Base-by-base conservation (phyloP, 2,113 vertebrate species). In the Triplophysa siluroides region DNA sequence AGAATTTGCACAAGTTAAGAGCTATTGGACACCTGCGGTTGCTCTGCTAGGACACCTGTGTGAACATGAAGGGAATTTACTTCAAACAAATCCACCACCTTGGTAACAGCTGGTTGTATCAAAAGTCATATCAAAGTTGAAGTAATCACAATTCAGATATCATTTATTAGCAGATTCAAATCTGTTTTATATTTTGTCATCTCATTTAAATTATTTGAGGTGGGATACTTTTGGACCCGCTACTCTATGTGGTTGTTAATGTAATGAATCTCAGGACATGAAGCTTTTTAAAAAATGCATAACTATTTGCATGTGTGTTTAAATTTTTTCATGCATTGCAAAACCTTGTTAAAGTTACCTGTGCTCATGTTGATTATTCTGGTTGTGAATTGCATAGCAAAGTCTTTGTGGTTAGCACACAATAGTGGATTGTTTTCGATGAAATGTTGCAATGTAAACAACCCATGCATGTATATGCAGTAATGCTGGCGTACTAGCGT, bases 381-480 rank as follows among this genome's bases (percentile, higher is more conserved):
- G 26, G 10, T 38, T 72, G 50, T 58, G 19, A 21, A 71, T n/a
- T 5, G 7, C 16, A 13, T n/a, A 71, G 50, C 43, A 7, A 38
- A 38, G 45, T 54, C 18, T 52, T 70, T 70, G 47, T 54, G 68
- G 47, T 70, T 19, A 19, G 29, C 21, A 47, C 2, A 16, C n/a
- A 33, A 24, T 16, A 70, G 38, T 7, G 26, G n/a, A 13, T 60
- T 70, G 78, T 63, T 61, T 43, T 43, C 26, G 19, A n/a, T 9
- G 60, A 63, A 11, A 23, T 16, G 45, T 21, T 33, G 26, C 43
- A 66, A 26, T 77, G 45, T 65, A 65, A 77, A 77, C 74, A 77
- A 33, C 8, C 54, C 13, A 1, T 10, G 12, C 21, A 19, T 9
- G 0, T 43, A 43, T 26, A 26, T 33, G 6, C 43, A 33, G 16